Percentiles rank a stretch among this genome's conserved stretches.
These are phyloP conservation scores for Anneissia japonica DNA, from an alignment of 35 echinoderm and acorn worm genomes.

Conservation along the genomic window DNA sequence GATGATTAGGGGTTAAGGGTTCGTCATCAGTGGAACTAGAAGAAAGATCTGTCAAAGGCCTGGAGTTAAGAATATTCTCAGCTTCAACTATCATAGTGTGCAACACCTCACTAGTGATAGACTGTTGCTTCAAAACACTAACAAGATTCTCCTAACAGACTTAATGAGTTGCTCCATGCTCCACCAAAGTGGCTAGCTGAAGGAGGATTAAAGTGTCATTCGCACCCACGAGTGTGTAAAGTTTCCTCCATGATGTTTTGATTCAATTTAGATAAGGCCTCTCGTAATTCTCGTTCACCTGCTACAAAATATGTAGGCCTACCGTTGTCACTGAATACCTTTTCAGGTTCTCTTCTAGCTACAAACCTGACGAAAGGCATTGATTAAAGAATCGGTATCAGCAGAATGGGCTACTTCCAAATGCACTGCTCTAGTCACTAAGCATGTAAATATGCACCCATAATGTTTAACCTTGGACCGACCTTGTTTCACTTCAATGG, in stretches of 20 bases:
- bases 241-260: not conserved
- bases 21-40: no score
- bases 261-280: not conserved
- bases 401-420: not conserved
- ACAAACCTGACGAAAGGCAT: constrained; percentile 1
- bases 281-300: not conserved
- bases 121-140: not conserved
- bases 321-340: not conserved
- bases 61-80: constrained; percentile 16
- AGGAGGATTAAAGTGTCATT: constrained; percentile 20
- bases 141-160: not conserved
- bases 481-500: not conserved
- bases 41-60: not conserved
- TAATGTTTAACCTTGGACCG: not conserved
- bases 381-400: constrained; percentile 9
- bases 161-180: not conserved
- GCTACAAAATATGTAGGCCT: not conserved
- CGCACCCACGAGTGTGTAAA: not conserved
- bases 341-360: constrained; percentile 1
- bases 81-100: not conserved
- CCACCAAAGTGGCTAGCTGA: not conserved
- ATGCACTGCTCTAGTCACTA: not conserved
- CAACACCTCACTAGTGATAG: no score
- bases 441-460: not conserved
- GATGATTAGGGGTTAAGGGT: no score